These are phyloP conservation scores for Tachypleus tridentatus DNA, from an alignment of 1,140 invertebrate genomes.

Conservation along the genomic window DNA sequence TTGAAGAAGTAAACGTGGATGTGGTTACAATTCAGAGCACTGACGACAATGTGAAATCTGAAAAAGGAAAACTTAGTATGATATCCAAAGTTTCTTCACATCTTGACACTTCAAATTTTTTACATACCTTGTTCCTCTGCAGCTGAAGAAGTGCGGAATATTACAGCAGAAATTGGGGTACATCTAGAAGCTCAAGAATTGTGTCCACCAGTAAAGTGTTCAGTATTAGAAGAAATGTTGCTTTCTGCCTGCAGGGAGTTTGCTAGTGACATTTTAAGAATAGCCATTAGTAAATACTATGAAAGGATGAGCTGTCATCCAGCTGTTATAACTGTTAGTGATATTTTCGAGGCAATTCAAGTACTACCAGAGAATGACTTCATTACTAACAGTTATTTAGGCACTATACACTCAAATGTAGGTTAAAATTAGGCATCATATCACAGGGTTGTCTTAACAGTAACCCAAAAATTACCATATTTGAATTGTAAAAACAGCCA, in stretches of 20 bases:
- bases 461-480: too few species aligned
- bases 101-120: slow-evolving; percentile 11
- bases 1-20: slow-evolving; percentile 19
- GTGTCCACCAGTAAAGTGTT: slow-evolving; percentile 4
- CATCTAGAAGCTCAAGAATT: slow-evolving; percentile 11
- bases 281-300: slow-evolving; percentile 12
- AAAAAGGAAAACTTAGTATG: slow-evolving; percentile 17
- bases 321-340: slow-evolving; percentile 13
- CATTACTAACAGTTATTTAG: slow-evolving; percentile 18
- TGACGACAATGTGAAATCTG: slow-evolving; percentile 15
- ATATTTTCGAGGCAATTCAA: slow-evolving; percentile 18
- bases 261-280: slow-evolving; percentile 6
- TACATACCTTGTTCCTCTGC: slow-evolving; percentile 8
- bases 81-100: too few species aligned
- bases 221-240: slow-evolving; percentile 16
- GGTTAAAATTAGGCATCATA: too few species aligned
- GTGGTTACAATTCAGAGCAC: slow-evolving; percentile 17
- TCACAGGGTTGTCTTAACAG: too few species aligned
- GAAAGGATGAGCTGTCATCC: slow-evolving; percentile 18
- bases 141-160: slow-evolving; percentile 10
- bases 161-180: slow-evolving; percentile 8
- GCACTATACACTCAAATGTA: background rate
- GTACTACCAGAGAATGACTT: slow-evolving; percentile 19
- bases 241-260: slow-evolving; percentile 9
- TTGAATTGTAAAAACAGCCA: too few species aligned